Evolutionary conservation across 2,888 invertebrate species (phyloP), one percentile per base, ranked within the genome.

Genomic region (Acrobasis repandana): DNA sequence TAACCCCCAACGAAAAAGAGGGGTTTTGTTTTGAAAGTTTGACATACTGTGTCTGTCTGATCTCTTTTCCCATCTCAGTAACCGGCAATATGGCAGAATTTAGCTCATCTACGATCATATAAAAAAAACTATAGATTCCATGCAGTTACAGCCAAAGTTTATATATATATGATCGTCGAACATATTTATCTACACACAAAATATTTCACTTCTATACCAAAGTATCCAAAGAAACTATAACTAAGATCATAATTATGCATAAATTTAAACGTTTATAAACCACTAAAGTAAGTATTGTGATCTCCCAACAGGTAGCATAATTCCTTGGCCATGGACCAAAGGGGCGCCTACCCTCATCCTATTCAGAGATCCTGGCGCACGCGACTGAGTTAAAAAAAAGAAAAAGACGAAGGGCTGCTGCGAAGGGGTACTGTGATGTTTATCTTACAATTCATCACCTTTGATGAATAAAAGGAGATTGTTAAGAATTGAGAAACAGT

Each of bases 361-460:
- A 16, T 46, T 46, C 15, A 60, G 3, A 38, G 34, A 46, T n/a
- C n/a, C n/a, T n/a, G n/a, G n/a, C n/a, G 56, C 80, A 80, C 80
- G 80, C 75, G 85, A 43, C 75, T 38, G 46, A 72, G 72, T 77
- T 71, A 68, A 73, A 72, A 74, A 77, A 72, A 76, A 54, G 33
- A 34, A 67, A 58, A 14, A 56, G 64, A 58, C 28, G 54, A 46
- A 50, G 48, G 56, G 47, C 11, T 60, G 38, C 47, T 54, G 52
- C 11, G 57, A 46, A 49, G 61, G 66, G 72, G 61, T 71, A 69
- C 76, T 77, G 71, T 36, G 38, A 69, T 70, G 63, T 72, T 66
- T 62, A 71, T 73, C 75, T 76, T 61, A 77, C 75, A 75, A 76
- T 76, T 83, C 79, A 72, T 73, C 80, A 68, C 81, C 80, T 80